Conservation (phyloP, 2,797 vertebrate genomes). For the Myoxocephalus aenaeus region DNA sequence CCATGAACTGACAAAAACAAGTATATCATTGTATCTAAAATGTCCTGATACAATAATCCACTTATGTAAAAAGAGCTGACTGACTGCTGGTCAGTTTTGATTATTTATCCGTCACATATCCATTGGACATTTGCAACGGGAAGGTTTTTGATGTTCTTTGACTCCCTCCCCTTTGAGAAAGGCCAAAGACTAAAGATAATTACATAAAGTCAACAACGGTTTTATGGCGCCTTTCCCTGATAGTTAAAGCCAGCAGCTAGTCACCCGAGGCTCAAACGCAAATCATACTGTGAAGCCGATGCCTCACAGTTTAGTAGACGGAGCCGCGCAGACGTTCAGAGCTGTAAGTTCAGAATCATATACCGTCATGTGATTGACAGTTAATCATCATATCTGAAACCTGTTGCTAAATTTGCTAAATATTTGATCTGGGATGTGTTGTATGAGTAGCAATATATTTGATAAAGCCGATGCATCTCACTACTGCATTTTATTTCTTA, state of each 20-base stretch:
- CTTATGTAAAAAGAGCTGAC: not conserved
- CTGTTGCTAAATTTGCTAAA: not conserved
- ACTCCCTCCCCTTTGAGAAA: conserved; percentile 16
- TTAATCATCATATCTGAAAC: not conserved
- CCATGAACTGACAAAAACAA: not conserved
- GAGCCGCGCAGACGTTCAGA: conserved; percentile 16
- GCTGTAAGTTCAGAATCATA: conserved; percentile 26
- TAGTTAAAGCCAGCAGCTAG: conserved; percentile 39
- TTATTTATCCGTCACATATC: not conserved
- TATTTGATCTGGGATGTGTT: not conserved
- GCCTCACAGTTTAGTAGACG: not conserved
- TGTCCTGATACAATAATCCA: not conserved
- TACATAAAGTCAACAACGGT: conserved; percentile 35
- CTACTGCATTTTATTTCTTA: too few species aligned
- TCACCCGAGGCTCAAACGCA: conserved; percentile 9
- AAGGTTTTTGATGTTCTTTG: conserved; percentile 7
- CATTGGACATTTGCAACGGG: not conserved
- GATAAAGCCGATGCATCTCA: too few species aligned
- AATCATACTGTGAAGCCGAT: not conserved
- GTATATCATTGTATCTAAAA: not conserved
- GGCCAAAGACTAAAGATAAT: conserved; percentile 62
- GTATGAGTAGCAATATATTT: not conserved
- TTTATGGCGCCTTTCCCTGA: conserved; percentile 54
- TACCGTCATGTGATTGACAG: not conserved
- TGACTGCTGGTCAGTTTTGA: not conserved